A percentile compares a stretch with the other conserved stretches of the same genome.
Conservation (phyloP, 2,797 vertebrate species). For the Pempheris klunzingeri region DNA sequence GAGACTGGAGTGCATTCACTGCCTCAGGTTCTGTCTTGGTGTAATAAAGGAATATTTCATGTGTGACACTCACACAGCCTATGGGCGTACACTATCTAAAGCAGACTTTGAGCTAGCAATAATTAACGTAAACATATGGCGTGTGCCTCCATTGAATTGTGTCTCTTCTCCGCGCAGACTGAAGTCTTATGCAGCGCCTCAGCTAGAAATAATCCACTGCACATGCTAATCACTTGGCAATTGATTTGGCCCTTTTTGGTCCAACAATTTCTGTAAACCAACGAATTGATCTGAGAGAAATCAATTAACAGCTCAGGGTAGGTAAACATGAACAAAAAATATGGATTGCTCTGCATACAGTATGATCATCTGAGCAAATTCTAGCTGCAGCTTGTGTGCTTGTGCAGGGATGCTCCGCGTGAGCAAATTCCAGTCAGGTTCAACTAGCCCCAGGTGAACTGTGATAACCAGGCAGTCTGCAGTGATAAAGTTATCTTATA, state of each 20-base stretch:
- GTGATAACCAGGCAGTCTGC: slow-evolving; percentile 76
- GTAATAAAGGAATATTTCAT: slow-evolving; percentile 80
- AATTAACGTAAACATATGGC: slow-evolving; percentile 80
- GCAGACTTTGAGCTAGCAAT: slow-evolving; percentile 72
- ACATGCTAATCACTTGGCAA: slow-evolving; percentile 80
- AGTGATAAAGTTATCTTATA: slow-evolving; percentile 78
- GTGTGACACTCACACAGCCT: slow-evolving; percentile 68
- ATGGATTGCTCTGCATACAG: slow-evolving; percentile 68
- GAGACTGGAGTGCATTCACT: slow-evolving; percentile 62
- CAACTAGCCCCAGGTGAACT: slow-evolving; percentile 71
- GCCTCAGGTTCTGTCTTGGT: slow-evolving; percentile 74
- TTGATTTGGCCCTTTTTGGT: slow-evolving; percentile 80
- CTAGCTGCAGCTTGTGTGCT: slow-evolving; percentile 19
- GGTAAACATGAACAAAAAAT: slow-evolving; percentile 78
- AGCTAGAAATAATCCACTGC: slow-evolving; percentile 74
- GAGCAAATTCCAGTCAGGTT: slow-evolving; percentile 70
- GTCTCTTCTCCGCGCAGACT: slow-evolving; percentile 35
- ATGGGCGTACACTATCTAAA: slow-evolving; percentile 69
- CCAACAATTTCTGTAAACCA: slow-evolving; percentile 80
- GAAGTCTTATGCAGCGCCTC: slow-evolving; percentile 28
- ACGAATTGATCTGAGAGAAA: slow-evolving; percentile 78
- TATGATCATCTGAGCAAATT: slow-evolving; percentile 56
- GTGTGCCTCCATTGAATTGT: slow-evolving; percentile 51
- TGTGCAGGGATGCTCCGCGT: slow-evolving; percentile 32
- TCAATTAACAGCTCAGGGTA: slow-evolving; percentile 79